Evolutionary conservation across 2,888 invertebrate species (phyloP), one percentile per base, ranked within the genome.

Genomic region (Deilephila porcellus): DNA sequence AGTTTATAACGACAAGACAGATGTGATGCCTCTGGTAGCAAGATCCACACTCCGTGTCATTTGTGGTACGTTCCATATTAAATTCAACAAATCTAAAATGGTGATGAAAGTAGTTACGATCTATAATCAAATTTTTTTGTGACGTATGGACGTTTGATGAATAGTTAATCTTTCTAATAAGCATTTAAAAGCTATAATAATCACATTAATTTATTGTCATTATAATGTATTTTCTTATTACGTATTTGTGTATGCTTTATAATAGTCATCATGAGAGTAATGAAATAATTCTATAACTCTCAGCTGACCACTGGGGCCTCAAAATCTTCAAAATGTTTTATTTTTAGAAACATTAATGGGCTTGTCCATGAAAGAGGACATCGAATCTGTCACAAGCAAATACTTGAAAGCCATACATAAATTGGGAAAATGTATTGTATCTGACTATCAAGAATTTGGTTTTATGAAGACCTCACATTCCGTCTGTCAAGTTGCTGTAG

Each of bases 321-420:
- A 45, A 52, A 59, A 19, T 60, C 19, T 14, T 29, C 19, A 56
- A 25, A 56, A 52, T 34, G 60, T n/a, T n/a, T 14, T 25, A 71
- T 20, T 79, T 76, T 6, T 73, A 81, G 80, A 87, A 82, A 85
- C 88, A 20, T 95, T 96, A 3, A 96, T 96, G 96, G 96, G 96
- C 17, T 86, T 88, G 67, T 85, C 88, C 67, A 87, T 95, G 37
- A 77, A 84, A 56, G 85, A 83, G 63, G 67, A 67, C 6, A 53
- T 72, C 4, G 83, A 86, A 60, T 81, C 88, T 56, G 81, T 83
- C 0, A 63, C 67, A 25, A 87, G 89, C 3, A 88, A 87, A 72
- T 95, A 95, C 79, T 89, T 93, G 59, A 78, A 86, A 60, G 91
- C 93, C 20, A 86, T 95, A 45, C 85, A 89, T 63, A 78, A 89